Percentiles rank a stretch among this genome's conserved stretches.
Conservation (phyloP, 2,113 vertebrate species). For the Tachuris rubrigastra region DNA sequence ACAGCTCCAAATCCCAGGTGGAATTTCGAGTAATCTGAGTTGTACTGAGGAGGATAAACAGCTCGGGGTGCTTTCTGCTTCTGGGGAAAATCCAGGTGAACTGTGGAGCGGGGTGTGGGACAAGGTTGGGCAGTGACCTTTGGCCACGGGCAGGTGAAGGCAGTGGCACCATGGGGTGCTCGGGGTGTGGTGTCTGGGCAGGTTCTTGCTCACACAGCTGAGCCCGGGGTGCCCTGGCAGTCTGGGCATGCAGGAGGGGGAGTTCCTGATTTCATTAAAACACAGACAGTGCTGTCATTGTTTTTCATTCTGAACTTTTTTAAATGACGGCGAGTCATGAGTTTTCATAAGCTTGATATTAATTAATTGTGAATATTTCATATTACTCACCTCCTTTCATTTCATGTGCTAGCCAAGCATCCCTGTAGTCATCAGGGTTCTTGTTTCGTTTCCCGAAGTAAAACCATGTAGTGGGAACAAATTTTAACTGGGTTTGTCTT, state of each 20-base stretch:
- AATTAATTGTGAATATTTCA: background rate
- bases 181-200: constrained; percentile 42
- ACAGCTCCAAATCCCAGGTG: background rate
- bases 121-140: constrained; percentile 53
- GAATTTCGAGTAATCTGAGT: background rate
- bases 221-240: background rate
- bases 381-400: background rate
- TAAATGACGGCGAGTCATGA: accelerated
- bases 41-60: background rate
- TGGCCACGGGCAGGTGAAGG: constrained; percentile 20
- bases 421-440: background rate
- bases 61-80: background rate
- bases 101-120: background rate
- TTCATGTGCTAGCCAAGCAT: background rate
- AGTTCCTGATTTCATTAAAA: background rate
- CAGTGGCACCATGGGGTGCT: background rate
- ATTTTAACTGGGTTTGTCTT: background rate
- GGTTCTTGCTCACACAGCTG: background rate
- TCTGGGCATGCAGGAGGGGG: background rate
- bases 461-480: background rate
- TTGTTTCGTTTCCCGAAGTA: background rate
- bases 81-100: background rate
- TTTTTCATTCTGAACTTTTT: background rate
- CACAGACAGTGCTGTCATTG: background rate
- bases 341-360: background rate